Evolutionary conservation across 2,113 vertebrate genomes (phyloP).

Genomic region (Blennius ocellaris): DNA sequence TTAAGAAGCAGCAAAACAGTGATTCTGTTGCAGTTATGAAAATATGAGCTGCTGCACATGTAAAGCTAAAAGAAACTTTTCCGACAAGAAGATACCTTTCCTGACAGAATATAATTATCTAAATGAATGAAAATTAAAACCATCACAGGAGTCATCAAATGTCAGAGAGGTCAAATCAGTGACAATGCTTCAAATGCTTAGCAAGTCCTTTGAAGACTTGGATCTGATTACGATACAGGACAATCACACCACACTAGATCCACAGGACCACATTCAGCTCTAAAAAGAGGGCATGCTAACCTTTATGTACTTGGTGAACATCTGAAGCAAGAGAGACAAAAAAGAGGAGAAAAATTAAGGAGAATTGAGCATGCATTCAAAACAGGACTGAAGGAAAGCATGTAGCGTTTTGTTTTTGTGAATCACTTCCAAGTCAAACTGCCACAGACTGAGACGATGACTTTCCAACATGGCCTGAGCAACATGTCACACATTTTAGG

Average conservation of each 20-base stretch:
- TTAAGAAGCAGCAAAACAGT: constrained; percentile 7
- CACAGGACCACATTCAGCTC: constrained; percentile 69
- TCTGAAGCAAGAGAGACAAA: constrained; percentile 93
- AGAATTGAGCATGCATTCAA: constrained; percentile 54
- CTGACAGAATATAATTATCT: not conserved
- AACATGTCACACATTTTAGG: constrained; percentile 11
- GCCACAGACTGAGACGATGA: not conserved
- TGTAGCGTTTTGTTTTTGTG: constrained; percentile 11
- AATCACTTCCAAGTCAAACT: not conserved
- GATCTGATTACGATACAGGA: too few species aligned
- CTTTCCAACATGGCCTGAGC: not conserved
- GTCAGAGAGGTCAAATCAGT: too few species aligned
- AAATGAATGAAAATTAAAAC: not conserved
- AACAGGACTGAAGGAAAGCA: constrained; percentile 19
- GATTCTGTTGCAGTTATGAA: constrained; percentile 22
- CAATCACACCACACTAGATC: too few species aligned
- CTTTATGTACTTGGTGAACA: constrained; percentile 99
- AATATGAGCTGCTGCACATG: constrained; percentile 5
- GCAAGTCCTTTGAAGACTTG: too few species aligned
- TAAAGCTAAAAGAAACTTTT: not conserved
- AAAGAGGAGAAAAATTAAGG: constrained; percentile 54
- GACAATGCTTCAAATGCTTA: too few species aligned
- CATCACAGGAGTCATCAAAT: too few species aligned
- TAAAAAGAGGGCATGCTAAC: constrained; percentile 90
- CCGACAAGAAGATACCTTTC: not conserved